Evolutionary conservation across 2,113 vertebrate species (phyloP).

Genomic region (Orthonyx spaldingii): DNA sequence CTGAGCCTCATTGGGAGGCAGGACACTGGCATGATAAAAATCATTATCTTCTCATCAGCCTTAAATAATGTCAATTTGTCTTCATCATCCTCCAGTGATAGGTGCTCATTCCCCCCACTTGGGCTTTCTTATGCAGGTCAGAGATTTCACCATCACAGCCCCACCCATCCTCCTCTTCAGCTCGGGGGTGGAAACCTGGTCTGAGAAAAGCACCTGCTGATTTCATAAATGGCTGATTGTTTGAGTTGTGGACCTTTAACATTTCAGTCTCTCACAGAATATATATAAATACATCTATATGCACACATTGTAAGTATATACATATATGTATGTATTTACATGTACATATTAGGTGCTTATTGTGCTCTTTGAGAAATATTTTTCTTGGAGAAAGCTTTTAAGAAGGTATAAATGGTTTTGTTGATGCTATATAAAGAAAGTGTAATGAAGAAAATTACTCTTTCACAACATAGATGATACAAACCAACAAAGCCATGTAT

Average conservation of each 20-base stretch:
- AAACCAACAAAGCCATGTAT: rapidly evolving
- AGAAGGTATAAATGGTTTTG: not conserved
- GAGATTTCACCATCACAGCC: not conserved
- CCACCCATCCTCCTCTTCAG: not conserved
- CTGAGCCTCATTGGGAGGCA: not conserved
- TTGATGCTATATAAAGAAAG: not conserved
- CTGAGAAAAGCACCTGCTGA: not conserved
- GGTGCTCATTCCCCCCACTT: not conserved
- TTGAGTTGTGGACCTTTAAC: not conserved
- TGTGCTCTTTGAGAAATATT: not conserved
- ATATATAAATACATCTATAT: not conserved
- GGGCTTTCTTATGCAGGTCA: not conserved
- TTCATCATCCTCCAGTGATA: not conserved
- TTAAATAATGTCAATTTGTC: not conserved
- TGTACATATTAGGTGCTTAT: not conserved
- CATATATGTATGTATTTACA: too few relatives aligned
- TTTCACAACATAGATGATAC: not conserved
- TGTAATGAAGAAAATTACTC: not conserved
- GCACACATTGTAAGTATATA: not conserved
- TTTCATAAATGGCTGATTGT: too few relatives aligned
- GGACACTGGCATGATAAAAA: not conserved
- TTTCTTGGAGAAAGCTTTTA: not conserved
- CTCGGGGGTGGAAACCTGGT: not conserved
- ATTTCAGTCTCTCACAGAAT: not conserved
- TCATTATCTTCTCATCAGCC: too few relatives aligned